Evolutionary conservation across 2,888 invertebrate genomes (phyloP).

Genomic region (Hipparchia semele): DNA sequence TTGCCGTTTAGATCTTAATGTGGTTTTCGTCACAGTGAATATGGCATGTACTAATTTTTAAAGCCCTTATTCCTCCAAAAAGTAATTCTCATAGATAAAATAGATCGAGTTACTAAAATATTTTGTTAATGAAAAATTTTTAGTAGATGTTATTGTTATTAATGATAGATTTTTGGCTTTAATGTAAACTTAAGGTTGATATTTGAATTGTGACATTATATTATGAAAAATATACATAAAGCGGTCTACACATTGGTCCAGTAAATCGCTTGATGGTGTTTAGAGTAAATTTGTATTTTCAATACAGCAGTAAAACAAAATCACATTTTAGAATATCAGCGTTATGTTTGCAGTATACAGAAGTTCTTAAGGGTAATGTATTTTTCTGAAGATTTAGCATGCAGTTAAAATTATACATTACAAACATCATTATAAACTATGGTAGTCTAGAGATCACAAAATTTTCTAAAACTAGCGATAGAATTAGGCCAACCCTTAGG

Average conservation of each 20-base stretch:
- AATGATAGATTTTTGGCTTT: slow-evolving; percentile 16
- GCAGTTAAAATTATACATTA: slow-evolving; percentile 23
- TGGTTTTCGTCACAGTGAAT: slow-evolving; percentile 26
- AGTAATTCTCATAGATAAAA: slow-evolving; percentile 5
- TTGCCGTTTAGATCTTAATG: slow-evolving; percentile 14
- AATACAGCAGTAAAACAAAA: background rate
- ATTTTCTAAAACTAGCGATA: slow-evolving; percentile 21
- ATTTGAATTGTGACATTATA: background rate
- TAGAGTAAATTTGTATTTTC: no score
- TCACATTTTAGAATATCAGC: slow-evolving; percentile 9
- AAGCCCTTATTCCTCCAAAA: slow-evolving; percentile 6
- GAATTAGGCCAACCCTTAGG: slow-evolving; percentile 24
- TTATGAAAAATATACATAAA: no score
- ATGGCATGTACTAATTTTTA: slow-evolving; percentile 31
- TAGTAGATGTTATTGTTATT: slow-evolving; percentile 20
- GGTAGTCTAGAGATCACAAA: slow-evolving; percentile 30
- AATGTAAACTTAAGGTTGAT: slow-evolving; percentile 26
- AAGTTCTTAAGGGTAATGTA: slow-evolving; percentile 18
- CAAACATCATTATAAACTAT: background rate
- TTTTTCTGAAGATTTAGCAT: slow-evolving; percentile 26
- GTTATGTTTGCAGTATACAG: slow-evolving; percentile 20
- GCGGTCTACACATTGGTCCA: no score
- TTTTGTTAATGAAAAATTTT: slow-evolving; percentile 4
- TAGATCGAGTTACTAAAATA: background rate
- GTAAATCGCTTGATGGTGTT: no score